Conservation (phyloP, 30 jellyfish, hydroid and myxozoan species). For the Sanderia malayensis region DNA sequence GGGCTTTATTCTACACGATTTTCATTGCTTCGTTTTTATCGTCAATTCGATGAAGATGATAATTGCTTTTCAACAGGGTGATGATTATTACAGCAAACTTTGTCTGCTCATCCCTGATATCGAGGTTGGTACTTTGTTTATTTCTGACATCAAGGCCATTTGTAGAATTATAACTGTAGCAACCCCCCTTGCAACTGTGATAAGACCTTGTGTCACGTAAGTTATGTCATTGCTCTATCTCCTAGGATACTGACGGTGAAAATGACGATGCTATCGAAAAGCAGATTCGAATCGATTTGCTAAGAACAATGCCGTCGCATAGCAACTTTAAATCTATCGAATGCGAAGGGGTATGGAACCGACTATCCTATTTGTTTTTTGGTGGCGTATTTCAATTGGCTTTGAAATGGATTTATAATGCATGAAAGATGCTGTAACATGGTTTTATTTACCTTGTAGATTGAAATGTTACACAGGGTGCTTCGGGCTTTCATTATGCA, state of each 20-base stretch:
- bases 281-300: conserved; percentile 73
- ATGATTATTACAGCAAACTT: conserved; percentile 42
- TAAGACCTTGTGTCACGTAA: too few relatives aligned
- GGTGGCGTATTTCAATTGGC: background rate
- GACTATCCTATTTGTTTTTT: too few relatives aligned
- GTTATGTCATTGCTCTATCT: too few relatives aligned
- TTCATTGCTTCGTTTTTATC: too few relatives aligned
- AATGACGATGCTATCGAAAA: conserved; percentile 79
- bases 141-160: background rate
- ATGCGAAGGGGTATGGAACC: conserved; percentile 55
- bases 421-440: background rate
- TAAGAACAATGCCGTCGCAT: conserved; percentile 86
- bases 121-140: conserved; percentile 25
- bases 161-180: background rate
- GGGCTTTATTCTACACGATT: too few relatives aligned
- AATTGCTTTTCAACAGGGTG: conserved; percentile 37
- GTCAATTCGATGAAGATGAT: background rate
- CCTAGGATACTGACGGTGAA: conserved; percentile 61
- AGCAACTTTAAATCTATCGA: conserved; percentile 56
- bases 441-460: conserved; percentile 21
- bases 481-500: conserved; percentile 75
- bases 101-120: conserved; percentile 33
- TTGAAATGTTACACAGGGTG: conserved; percentile 53
- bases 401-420: background rate
- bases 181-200: background rate